phyloP scores from a whole-genome alignment of 2,113 vertebrate genomes.

The Gymnobelideus leadbeateri region DNA sequence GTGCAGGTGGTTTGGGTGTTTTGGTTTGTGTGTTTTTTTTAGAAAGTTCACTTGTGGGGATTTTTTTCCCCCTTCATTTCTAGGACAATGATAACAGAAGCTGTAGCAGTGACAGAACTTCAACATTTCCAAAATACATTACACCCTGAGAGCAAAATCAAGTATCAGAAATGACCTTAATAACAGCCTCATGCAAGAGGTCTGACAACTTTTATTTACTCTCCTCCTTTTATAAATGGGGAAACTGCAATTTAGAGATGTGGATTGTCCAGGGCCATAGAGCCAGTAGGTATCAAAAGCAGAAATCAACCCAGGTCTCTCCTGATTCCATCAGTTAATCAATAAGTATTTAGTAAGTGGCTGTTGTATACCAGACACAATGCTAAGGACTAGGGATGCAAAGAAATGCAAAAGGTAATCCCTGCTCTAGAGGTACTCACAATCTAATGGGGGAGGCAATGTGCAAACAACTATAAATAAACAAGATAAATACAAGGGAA shows the following conservation, averaged over 20 bases:
- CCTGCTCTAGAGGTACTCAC: no score
- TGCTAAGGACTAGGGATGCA: background rate
- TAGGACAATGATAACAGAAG: background rate
- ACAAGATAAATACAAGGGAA: background rate
- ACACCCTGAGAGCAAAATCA: background rate
- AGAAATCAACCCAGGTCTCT: background rate
- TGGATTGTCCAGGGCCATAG: background rate
- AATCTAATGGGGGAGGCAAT: background rate
- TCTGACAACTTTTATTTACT: background rate
- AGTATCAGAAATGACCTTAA: background rate
- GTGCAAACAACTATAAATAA: background rate
- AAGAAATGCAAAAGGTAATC: background rate
- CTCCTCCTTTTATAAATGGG: background rate
- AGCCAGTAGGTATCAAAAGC: background rate
- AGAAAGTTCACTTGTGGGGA: background rate
- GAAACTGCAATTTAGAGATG: background rate
- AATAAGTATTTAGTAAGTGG: background rate
- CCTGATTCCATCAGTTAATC: background rate
- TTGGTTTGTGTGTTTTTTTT: background rate
- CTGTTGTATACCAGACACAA: background rate
- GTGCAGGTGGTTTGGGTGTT: background rate
- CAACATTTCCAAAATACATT: background rate
- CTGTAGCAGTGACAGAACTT: background rate
- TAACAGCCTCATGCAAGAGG: background rate
- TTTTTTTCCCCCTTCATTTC: background rate